Percentiles rank a stretch among this genome's conserved stretches.
These are phyloP conservation scores for Perca fluviatilis DNA, from an alignment of 2,113 vertebrate species.

Conservation along the genomic window DNA sequence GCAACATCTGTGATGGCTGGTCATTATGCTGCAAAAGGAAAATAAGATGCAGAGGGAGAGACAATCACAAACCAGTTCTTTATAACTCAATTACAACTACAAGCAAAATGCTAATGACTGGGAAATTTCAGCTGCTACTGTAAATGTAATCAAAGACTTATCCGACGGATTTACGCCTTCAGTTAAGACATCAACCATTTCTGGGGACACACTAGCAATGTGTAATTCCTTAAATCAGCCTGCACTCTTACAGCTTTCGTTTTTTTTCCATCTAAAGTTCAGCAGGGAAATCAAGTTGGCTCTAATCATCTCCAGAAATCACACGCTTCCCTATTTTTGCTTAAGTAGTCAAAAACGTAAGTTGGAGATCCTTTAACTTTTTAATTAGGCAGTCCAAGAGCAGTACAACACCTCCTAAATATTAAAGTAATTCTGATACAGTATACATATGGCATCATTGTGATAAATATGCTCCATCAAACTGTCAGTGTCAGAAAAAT, in stretches of 20 bases:
- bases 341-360: conserved; percentile 52
- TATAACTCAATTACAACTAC: conserved; percentile 43
- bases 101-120: conserved; percentile 27
- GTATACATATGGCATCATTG: conserved; percentile 52
- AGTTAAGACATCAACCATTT: conserved; percentile 23
- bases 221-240: conserved; percentile 39
- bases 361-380: conserved; percentile 50
- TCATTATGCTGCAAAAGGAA: conserved; percentile 35
- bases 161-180: neutral
- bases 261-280: conserved; percentile 23
- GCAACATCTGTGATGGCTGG: conserved; percentile 40
- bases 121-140: conserved; percentile 24
- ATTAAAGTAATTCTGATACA: conserved; percentile 32
- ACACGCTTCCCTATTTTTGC: conserved; percentile 49
- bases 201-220: conserved; percentile 8
- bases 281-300: conserved; percentile 41
- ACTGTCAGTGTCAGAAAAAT: conserved; percentile 64
- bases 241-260: conserved; percentile 1
- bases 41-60: conserved; percentile 38
- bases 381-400: conserved; percentile 56
- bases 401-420: conserved; percentile 30
- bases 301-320: conserved; percentile 52
- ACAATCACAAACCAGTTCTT: conserved; percentile 39
- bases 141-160: conserved; percentile 41
- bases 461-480: conserved; percentile 66